A percentile compares a stretch with the other conserved stretches of the same genome.
Evolutionary conservation across 2,113 vertebrate species (phyloP).

Genomic region (Clupea harengus): DNA sequence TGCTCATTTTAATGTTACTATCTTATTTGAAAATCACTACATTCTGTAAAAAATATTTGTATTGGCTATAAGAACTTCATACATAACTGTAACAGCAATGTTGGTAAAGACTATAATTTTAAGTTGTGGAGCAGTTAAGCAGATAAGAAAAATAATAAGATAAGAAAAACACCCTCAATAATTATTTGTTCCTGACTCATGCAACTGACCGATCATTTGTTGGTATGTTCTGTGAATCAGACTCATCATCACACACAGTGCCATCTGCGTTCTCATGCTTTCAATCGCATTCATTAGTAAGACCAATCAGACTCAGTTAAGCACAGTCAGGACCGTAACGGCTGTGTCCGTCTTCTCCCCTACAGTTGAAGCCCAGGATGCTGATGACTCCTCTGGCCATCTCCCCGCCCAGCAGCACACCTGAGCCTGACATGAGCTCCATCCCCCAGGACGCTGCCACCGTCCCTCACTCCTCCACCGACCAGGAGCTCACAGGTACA

Average conservation of each 20-base stretch:
- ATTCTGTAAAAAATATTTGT: no score
- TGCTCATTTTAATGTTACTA: not conserved
- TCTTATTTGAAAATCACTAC: no score
- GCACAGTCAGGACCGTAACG: not conserved
- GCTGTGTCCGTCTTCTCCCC: not conserved
- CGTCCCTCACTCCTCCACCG: slow-evolving; percentile 78
- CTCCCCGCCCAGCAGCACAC: slow-evolving; percentile 87
- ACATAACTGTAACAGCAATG: not conserved
- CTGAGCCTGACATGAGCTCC: slow-evolving; percentile 88
- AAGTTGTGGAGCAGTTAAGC: not conserved
- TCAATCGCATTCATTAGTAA: not conserved
- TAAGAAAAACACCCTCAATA: not conserved
- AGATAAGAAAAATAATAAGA: not conserved
- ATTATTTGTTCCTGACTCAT: not conserved
- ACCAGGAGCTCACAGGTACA: slow-evolving; percentile 89
- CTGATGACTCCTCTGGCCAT: slow-evolving; percentile 90
- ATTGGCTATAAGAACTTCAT: not conserved
- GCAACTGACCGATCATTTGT: not conserved
- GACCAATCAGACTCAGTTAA: not conserved
- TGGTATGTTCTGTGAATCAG: not conserved
- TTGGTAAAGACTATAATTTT: not conserved
- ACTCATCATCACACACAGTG: not conserved
- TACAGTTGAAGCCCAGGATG: slow-evolving; percentile 86
- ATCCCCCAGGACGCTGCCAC: slow-evolving; percentile 93
- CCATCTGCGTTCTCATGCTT: not conserved